Conservation (phyloP, 2,113 vertebrate genomes). For the Pelobates fuscus region DNA sequence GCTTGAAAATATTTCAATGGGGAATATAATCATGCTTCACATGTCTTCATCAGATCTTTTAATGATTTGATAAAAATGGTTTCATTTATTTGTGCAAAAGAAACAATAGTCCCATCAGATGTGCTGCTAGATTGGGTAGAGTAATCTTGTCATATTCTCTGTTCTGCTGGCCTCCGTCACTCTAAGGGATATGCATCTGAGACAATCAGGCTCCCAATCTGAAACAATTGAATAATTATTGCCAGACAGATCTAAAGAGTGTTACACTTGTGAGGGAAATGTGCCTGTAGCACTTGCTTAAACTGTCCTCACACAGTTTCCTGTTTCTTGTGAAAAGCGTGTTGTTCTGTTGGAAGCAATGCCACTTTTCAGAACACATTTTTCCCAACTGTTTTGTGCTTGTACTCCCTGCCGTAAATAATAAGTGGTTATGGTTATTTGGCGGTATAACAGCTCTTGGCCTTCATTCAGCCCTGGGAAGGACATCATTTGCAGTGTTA, state of each 20-base stretch:
- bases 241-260: neutral
- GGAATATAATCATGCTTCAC: too few relatives aligned
- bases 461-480: neutral
- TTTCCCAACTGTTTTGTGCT: conserved; percentile 15
- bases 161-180: too few relatives aligned
- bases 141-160: too few relatives aligned
- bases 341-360: neutral
- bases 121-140: too few relatives aligned
- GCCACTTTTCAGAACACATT: conserved; percentile 6
- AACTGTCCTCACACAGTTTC: neutral
- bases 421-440: conserved; percentile 14
- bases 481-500: neutral
- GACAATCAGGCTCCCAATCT: neutral
- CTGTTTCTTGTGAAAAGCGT: too few relatives aligned
- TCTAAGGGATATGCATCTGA: too few relatives aligned
- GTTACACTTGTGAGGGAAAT: neutral
- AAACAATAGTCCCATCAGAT: too few relatives aligned
- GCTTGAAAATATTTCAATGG: too few relatives aligned
- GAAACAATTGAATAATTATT: neutral
- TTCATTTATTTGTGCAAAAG: too few relatives aligned
- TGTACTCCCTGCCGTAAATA: conserved; percentile 12
- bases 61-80: too few relatives aligned
- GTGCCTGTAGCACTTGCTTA: neutral
- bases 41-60: too few relatives aligned
- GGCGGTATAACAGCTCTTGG: conserved; percentile 14